These are phyloP conservation scores for Conger conger DNA, from an alignment of 2,113 vertebrate species.

Conservation along the genomic window DNA sequence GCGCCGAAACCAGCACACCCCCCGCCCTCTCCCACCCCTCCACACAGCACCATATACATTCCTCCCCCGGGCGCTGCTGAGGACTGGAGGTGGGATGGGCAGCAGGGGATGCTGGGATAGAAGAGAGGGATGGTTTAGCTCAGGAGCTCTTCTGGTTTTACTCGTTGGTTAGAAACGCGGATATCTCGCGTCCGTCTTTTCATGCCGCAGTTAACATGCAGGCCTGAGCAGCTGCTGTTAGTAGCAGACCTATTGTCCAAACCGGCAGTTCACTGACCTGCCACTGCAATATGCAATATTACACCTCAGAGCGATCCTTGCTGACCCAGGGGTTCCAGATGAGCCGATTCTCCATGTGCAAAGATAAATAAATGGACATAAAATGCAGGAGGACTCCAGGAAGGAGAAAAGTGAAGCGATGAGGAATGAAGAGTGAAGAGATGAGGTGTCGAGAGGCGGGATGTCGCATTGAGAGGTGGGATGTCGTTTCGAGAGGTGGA, in stretches of 20 bases:
- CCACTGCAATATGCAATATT: conserved; percentile 3
- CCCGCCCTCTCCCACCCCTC: background rate
- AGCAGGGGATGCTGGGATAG: conserved; percentile 2
- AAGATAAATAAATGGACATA: background rate
- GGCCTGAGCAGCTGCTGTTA: background rate
- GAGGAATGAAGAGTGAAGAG: too few relatives aligned
- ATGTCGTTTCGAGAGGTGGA: too few relatives aligned
- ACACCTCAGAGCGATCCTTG: background rate
- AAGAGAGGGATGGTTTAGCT: conserved; percentile 29
- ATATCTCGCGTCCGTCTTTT: conserved; percentile 18
- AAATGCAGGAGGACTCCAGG: background rate
- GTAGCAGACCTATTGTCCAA: background rate
- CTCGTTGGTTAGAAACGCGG: conserved; percentile 4
- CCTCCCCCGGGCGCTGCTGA: background rate
- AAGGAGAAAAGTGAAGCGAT: background rate
- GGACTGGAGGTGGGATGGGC: background rate
- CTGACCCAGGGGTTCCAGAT: background rate
- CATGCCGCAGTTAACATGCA: conserved; percentile 47
- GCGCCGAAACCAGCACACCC: background rate
- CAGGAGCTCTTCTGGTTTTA: background rate
- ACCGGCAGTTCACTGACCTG: conserved; percentile 28
- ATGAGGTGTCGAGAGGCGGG: too few relatives aligned
- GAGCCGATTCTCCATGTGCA: background rate
- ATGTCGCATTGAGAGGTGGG: too few relatives aligned
- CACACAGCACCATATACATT: background rate